A percentile compares a stretch with the other conserved stretches of the same genome.
Conservation (phyloP, 2,888 invertebrate genomes). For the Anorthoa munda region DNA sequence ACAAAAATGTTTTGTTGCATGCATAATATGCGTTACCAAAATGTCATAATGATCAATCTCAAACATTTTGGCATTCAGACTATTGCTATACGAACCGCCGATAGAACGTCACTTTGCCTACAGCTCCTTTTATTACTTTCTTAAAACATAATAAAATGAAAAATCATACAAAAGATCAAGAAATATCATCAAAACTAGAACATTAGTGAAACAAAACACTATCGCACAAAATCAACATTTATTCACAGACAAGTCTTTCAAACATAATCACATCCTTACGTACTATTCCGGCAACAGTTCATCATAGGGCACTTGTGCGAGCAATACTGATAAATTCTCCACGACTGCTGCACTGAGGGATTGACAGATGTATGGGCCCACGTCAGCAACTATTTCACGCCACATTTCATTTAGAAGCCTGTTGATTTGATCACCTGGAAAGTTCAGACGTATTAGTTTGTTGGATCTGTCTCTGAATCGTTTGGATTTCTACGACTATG, state of each 20-base stretch:
- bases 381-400: conserved; percentile 80
- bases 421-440: conserved; percentile 83
- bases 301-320: conserved; percentile 81
- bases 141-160: too few relatives aligned
- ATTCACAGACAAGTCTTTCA: conserved; percentile 6
- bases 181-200: not conserved
- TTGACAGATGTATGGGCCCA: conserved; percentile 79
- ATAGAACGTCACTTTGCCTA: too few relatives aligned
- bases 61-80: too few relatives aligned
- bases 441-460: not conserved
- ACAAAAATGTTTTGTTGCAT: too few relatives aligned
- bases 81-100: too few relatives aligned
- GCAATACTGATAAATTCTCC: conserved; percentile 76
- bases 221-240: conserved; percentile 12
- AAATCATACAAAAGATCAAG: not conserved
- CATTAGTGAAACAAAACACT: not conserved
- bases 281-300: conserved; percentile 79
- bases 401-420: conserved; percentile 82
- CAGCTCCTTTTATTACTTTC: too few relatives aligned
- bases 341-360: conserved; percentile 78
- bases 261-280: not conserved
- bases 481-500: not conserved
- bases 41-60: too few relatives aligned
- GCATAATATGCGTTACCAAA: too few relatives aligned
- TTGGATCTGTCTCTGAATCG: not conserved